Percentiles rank a stretch among this genome's conserved stretches.
These are phyloP conservation scores for Odobenus rosmarus DNA, from an alignment of 2,113 vertebrate genomes.

Conservation along the genomic window DNA sequence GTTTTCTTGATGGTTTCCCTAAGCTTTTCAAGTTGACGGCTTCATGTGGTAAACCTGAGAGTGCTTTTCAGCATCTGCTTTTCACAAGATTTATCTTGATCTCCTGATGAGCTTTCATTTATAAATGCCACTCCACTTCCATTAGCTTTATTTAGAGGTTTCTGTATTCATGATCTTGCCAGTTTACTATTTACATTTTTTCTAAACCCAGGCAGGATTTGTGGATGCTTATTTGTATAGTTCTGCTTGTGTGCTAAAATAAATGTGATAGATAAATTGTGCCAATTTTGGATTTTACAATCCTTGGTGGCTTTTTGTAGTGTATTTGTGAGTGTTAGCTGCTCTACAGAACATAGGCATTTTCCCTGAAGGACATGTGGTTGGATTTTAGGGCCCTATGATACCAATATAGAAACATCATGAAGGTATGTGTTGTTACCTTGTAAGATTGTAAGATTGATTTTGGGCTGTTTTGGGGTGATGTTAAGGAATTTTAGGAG, in stretches of 20 bases:
- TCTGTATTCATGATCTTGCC: conserved; percentile 22
- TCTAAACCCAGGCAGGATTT: conserved; percentile 8
- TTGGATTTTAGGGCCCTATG: neutral
- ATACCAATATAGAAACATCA: neutral
- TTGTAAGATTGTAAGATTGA: neutral
- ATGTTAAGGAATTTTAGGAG: neutral
- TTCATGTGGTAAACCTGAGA: neutral
- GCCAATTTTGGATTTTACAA: conserved; percentile 1
- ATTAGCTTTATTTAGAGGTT: conserved; percentile 27
- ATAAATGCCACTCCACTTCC: conserved; percentile 1
- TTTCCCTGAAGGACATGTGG: neutral
- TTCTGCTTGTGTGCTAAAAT: conserved; percentile 20
- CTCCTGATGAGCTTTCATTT: conserved; percentile 7
- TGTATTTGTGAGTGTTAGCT: neutral
- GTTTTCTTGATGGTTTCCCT: conserved; percentile 17
- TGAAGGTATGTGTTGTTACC: neutral
- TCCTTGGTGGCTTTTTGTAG: neutral
- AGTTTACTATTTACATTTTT: conserved; percentile 28
- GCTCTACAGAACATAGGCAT: neutral
- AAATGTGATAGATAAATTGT: conserved; percentile 8
- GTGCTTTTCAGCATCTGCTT: neutral
- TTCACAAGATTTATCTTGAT: conserved; percentile 18
- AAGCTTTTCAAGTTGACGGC: neutral
- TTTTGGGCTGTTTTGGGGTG: neutral
- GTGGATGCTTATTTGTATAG: conserved; percentile 9